Percentiles rank a stretch among this genome's conserved stretches.
Conservation (phyloP, 2,888 invertebrate genomes). For the Trichopria drosophilae region DNA sequence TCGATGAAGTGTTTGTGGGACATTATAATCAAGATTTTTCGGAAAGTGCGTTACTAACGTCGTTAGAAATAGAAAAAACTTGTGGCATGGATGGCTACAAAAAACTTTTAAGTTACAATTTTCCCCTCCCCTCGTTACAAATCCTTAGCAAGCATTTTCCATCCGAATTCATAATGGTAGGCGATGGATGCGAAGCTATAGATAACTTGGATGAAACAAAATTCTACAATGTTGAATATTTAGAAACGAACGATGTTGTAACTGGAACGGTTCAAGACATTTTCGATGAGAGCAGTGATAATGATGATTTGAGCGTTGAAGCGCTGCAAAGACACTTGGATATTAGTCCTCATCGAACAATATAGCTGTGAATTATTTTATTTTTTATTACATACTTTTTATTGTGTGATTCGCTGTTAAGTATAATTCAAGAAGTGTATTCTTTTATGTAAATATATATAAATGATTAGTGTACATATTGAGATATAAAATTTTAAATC, state of each 20-base stretch:
- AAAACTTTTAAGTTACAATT: slow-evolving; percentile 43
- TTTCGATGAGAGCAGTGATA: slow-evolving; percentile 51
- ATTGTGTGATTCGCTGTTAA: too few species aligned
- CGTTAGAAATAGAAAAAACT: slow-evolving; percentile 41
- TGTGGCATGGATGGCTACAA: slow-evolving; percentile 45
- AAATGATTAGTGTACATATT: too few species aligned
- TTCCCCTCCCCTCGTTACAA: slow-evolving; percentile 46
- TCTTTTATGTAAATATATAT: too few species aligned
- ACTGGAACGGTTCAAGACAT: slow-evolving; percentile 54
- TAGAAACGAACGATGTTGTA: slow-evolving; percentile 34
- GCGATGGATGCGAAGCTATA: not conserved
- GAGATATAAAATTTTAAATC: too few species aligned
- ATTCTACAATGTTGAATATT: slow-evolving; percentile 27
- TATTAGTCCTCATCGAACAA: too few species aligned
- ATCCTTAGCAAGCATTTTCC: slow-evolving; percentile 33
- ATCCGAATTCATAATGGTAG: not conserved
- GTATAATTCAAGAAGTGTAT: too few species aligned
- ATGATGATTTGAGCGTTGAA: slow-evolving; percentile 45
- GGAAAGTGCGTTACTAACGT: slow-evolving; percentile 39
- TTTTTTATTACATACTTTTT: too few species aligned
- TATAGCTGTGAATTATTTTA: too few species aligned
- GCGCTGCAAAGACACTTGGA: too few species aligned
- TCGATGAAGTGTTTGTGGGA: slow-evolving; percentile 41
- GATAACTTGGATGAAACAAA: too few species aligned
- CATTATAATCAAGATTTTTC: slow-evolving; percentile 40